Base-by-base conservation (phyloP, 2,888 invertebrate species). In the Polylopha cassiicola region DNA sequence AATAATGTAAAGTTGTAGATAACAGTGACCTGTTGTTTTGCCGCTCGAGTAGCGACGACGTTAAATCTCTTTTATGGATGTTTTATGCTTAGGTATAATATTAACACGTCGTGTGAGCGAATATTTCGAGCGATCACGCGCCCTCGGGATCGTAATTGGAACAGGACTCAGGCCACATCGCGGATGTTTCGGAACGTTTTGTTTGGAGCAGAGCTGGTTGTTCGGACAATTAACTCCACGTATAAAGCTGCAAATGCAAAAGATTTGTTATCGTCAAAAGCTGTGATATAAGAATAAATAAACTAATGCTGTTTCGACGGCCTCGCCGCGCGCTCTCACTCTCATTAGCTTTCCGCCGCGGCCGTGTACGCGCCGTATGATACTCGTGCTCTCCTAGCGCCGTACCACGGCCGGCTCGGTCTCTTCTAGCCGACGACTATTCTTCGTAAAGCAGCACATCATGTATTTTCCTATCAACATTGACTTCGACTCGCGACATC, bases 201-300 rank as follows among this genome's bases (percentile, higher is more conserved):
- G 31, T 50, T 49, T 44, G 44, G 46, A 37, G 48, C 46, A 53
- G 59, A 59, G 72, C 66, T 73, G 67, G 75, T 81, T 73, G 84
- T 80, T 84, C 82, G 84, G 77, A 81, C 62, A 69, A 77, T 81
- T 71, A 63, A 69, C 75, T 79, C 78, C 78, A 75, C 80, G 60
- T 66, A 67, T 70, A 65, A 77, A 82, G 79, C 82, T 81, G 75
- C 81, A 81, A 82, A 77, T 81, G 85, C 82, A 84, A 84, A 82
- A 82, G 79, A 81, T 84, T 82, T 80, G 81, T 84, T 80, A 84
- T 84, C 85, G 85, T 85, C 85, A 85, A 85, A 85, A 84, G 84
- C 85, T 85, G 85, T 85, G 85, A 85, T 85, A 85, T 84, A 80
- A 68, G 59, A 78, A 73, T 77, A 76, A 76, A 68, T 74, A 74